Evolutionary conservation across 2,113 vertebrate genomes (phyloP), one percentile per base, ranked within the genome.

Genomic region (Machaerirhynchus nigripectus): DNA sequence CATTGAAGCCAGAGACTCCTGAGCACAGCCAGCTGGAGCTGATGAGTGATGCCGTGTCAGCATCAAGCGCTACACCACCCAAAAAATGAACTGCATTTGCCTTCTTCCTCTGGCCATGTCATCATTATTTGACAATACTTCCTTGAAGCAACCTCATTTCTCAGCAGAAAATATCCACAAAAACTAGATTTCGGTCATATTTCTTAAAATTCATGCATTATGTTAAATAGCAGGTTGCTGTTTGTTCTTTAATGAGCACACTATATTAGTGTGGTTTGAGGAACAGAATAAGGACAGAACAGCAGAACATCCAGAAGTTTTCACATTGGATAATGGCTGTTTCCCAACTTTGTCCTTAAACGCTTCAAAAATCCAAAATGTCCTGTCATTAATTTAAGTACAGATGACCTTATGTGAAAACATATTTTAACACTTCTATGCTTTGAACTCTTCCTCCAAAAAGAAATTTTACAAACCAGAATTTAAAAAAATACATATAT

Each of bases 41-140:
- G 30, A 17, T 1, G 52, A 49, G 26, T 1, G 16, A 55, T 8
- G 6, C 35, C 12, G 5, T 39, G 39, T 39, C 1, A 1, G 21
- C 39, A 37, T 1, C 18, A 26, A 85, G 33, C 4, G 59, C 71
- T 52, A 11, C 47, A 33, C 3, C 52, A 74, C 22, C 70, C 22
- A 42, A 40, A 31, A 44, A 57, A 31, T 15, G 1, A 63, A 64
- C 35, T 23, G 42, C 33, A 6, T 30, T 6, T 75, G 42, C 53
- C 26, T 33, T 10, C 50, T 17, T 73, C 47, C 39, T 18, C 52
- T 79, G 39, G 4, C 49, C 37, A 19, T 3, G 14, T 3, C 73
- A 76, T 5, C 22, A 2, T 1, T 11, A n/a, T 8, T 27, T 65
- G 12, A 30, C 35, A 84, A 53, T 12, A 28, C 10, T 40, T 55